A percentile compares a stretch with the other conserved stretches of the same genome.
phyloP scores from a whole-genome alignment of 2,888 invertebrate genomes.

The Calliphora vomitoria region DNA sequence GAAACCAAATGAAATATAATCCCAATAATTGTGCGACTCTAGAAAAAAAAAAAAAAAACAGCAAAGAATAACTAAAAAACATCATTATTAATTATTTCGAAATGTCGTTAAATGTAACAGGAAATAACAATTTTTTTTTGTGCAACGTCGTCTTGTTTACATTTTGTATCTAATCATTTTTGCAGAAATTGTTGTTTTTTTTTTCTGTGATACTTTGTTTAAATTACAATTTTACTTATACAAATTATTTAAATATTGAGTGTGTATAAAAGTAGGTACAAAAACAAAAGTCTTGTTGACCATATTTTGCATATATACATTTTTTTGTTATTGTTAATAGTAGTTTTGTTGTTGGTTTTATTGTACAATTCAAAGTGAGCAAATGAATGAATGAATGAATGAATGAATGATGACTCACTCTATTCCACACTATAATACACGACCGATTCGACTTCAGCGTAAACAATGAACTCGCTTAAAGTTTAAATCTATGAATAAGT shows the following conservation, averaged over 20 bases:
- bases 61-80: not conserved
- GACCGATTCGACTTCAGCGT: not conserved
- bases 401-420: slow-evolving; percentile 30
- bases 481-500: slow-evolving; percentile 25
- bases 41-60: not conserved
- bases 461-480: slow-evolving; percentile 30
- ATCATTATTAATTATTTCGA: slow-evolving; percentile 28
- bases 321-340: not conserved
- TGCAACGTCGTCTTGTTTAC: slow-evolving; percentile 5
- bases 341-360: not conserved
- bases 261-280: not conserved
- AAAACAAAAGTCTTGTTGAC: slow-evolving; percentile 12
- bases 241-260: not conserved
- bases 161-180: slow-evolving; percentile 22
- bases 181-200: not conserved
- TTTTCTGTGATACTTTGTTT: not conserved
- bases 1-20: slow-evolving; percentile 9
- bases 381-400: slow-evolving; percentile 25
- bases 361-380: not conserved
- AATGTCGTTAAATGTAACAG: slow-evolving; percentile 23
- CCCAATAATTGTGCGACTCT: slow-evolving; percentile 15
- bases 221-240: not conserved
- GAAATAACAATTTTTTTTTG: slow-evolving; percentile 43
- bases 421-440: not conserved
- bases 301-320: slow-evolving; percentile 16